These are phyloP conservation scores for Plectus sambesii DNA, from an alignment of 1,140 invertebrate species.

Conservation along the genomic window DNA sequence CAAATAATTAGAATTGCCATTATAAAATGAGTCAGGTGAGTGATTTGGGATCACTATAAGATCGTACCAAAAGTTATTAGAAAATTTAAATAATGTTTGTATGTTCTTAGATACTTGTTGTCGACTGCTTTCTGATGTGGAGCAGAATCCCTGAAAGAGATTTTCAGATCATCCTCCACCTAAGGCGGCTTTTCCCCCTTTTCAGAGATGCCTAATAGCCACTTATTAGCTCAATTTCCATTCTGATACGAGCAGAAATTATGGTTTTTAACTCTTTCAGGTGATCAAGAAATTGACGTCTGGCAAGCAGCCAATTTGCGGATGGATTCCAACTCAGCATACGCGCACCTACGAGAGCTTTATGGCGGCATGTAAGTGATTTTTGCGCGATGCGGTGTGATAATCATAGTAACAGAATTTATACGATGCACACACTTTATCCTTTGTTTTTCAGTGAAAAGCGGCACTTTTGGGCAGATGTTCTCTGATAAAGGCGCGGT, in stretches of 20 bases:
- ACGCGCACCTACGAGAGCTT: conserved; percentile 37
- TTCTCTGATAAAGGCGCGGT: conserved; percentile 9
- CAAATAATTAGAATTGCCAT: no score
- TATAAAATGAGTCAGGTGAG: no score
- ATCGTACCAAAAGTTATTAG: conserved; percentile 36
- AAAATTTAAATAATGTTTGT: conserved; percentile 27
- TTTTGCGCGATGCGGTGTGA: conserved; percentile 19
- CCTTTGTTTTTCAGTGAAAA: conserved; percentile 24
- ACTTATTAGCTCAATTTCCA: no score
- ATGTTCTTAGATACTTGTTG: no score
- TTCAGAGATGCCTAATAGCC: no score
- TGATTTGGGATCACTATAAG: no score
- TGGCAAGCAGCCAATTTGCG: conserved; percentile 32
- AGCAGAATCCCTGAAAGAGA: no score
- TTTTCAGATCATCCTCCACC: no score
- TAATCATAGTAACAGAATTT: conserved; percentile 3
- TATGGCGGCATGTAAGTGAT: conserved; percentile 17
- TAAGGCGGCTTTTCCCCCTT: no score
- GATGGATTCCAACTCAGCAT: conserved; percentile 41
- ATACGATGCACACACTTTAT: conserved; percentile 8
- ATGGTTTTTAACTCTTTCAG: no score
- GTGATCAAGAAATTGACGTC: conserved; percentile 30
- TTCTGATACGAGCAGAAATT: no score
- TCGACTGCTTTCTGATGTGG: no score
- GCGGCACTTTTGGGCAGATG: conserved; percentile 30